Evolutionary conservation across 2,888 invertebrate species (phyloP), one percentile per base, ranked within the genome.

Genomic region (Mythimna loreyi): DNA sequence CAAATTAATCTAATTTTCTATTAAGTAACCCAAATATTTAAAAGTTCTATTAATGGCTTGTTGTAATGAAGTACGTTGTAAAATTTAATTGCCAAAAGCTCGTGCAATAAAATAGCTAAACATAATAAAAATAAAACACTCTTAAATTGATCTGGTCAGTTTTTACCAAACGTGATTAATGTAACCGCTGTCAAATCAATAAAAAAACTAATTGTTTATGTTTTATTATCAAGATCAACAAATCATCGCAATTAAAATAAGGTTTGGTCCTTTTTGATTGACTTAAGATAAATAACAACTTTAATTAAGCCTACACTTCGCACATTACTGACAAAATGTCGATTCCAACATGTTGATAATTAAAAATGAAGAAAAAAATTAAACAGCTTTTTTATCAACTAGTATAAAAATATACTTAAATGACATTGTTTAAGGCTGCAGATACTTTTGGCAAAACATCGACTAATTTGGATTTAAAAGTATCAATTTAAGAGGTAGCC

Each of bases 391-490:
- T 62, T 30, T 23, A 11, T 43, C 21, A 43, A 74, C 30, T 49
- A 45, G 11, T 23, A 1, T 5, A 16, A 55, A 55, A 45, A 28
- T 11, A 45, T 40, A 45, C 0, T n/a, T n/a, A 21, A 21, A 11
- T 58, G n/a, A 47, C 30, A 47, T 58, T 43, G 3, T 11, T 61
- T 25, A 3, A 30, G 16, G 47, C n/a, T 2, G 7, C 23, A 19
- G 9, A 45, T 53, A 55, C 52, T 53, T 61, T 58, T 45, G 59
- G 13, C 25, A 40, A 61, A 82, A 75, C 50, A 78, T 75, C 68
- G 50, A 57, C 71, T 67, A 72, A 80, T 75, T 74, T 81, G 81
- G 47, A 36, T 76, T 74, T 21, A 40, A 36, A 55, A 63, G 28
- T 56, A 63, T 63, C 43, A 63, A 66, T 76, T 53, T 50, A n/a